Conservation (phyloP, 1,140 invertebrate genomes). For the Lordiphosa clarofinis region DNA sequence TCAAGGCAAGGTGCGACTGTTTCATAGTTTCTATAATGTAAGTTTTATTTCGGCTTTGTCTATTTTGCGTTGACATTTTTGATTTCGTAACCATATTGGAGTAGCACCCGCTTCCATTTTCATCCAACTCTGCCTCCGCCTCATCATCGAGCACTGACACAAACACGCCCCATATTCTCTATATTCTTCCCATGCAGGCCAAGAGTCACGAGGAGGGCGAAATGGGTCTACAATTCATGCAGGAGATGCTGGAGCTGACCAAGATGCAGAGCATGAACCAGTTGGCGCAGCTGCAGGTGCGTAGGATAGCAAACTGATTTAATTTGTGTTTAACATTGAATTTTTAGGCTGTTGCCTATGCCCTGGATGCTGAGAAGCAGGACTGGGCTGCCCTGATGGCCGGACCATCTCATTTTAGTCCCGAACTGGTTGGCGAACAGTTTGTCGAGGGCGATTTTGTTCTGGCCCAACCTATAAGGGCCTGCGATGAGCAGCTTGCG, state of each 20-base stretch:
- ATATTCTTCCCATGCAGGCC: constrained; percentile 83
- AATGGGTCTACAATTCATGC: constrained; percentile 96
- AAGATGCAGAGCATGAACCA: constrained; percentile 85
- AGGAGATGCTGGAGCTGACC: constrained; percentile 96
- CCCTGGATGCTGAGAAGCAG: constrained; percentile 67
- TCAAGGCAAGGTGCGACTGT: constrained; percentile 90
- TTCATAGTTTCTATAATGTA: constrained; percentile 92
- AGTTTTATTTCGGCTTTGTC: constrained; percentile 73
- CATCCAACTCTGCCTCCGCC: background rate
- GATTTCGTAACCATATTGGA: constrained; percentile 5
- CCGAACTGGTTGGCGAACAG: constrained; percentile 83
- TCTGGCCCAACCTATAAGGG: constrained; percentile 84
- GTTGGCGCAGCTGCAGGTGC: constrained; percentile 82
- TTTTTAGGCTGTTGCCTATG: constrained; percentile 81
- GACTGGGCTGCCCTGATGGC: constrained; percentile 83
- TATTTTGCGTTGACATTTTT: constrained; percentile 17
- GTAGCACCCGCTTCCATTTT: constrained; percentile 6
- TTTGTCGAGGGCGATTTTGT: constrained; percentile 84
- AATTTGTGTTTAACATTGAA: too few relatives aligned
- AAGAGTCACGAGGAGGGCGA: constrained; percentile 91
- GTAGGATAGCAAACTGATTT: constrained; percentile 3
- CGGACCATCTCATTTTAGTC: constrained; percentile 95
- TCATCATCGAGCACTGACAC: background rate
- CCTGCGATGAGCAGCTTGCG: constrained; percentile 81
- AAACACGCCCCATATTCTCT: background rate